Base-by-base conservation (phyloP, 2,888 invertebrate species). In the Blastobasis adustella region DNA sequence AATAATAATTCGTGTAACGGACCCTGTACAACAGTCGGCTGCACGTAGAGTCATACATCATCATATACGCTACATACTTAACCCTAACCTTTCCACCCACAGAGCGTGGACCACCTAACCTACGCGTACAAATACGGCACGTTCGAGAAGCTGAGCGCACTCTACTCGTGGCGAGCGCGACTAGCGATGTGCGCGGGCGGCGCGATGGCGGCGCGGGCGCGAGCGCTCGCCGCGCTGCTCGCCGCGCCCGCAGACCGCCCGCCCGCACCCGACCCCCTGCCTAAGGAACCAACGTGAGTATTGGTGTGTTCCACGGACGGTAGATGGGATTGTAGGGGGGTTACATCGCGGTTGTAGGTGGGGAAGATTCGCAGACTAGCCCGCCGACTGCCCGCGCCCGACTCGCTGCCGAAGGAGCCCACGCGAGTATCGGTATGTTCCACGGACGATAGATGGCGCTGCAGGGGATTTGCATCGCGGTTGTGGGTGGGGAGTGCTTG, bases 91-190 rank as follows among this genome's bases (percentile, higher is more conserved):
- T 23, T 23, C 1, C 3, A 1, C 23, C 0, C 76, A 49, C 88
- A 96, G 95, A 95, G 96, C 67, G 92, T 96, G 47, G 98, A 98
- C 77, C 96, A 97, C 76, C 90, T 98, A 50, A 95, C 97, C 37
- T 93, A 95, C 69, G 95, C 96, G 6, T 98, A 98, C 87, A 97
- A 98, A 73, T 98, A 94, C 81, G 98, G 98, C 8, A 97, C 98
- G 46, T 98, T 98, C 86, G 92, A 94, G 61, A 97, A 98, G 90
- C 91, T 98, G 60, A 92, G 94, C 62, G 98, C 98, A 79, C 95
- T 98, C 74, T 92, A 95, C 67, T 92, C 94, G 69, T 95, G 98
- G 76, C 91, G 94, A 63, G 93, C 93, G 63, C 91, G 95, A 48
- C 84, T 98, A 55, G 93, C 93, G 63, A 93, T 94, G 64, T 98